Evolutionary conservation across 2,888 invertebrate species (phyloP).

Genomic region (Dromius quadrimaculatus): DNA sequence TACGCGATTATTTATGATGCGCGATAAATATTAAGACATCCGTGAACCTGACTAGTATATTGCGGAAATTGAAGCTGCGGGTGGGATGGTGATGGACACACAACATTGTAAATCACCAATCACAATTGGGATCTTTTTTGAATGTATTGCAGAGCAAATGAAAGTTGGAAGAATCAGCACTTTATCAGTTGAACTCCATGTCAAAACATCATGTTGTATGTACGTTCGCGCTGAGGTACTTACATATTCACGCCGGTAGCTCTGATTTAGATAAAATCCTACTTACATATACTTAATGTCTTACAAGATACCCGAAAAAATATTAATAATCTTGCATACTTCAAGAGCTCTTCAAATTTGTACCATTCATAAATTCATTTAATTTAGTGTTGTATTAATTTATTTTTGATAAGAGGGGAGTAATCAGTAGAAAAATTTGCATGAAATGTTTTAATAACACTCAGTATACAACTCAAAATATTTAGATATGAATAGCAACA

Average conservation of each 20-base stretch:
- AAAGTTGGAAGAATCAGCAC: slow-evolving; percentile 2
- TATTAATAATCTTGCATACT: too few species aligned
- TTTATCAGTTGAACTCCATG: slow-evolving; percentile 23
- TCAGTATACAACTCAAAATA: slow-evolving; percentile 6
- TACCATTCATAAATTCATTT: too few species aligned
- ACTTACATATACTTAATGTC: slow-evolving; percentile 6
- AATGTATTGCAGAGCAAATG: too few species aligned
- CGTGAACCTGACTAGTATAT: slow-evolving; percentile 4
- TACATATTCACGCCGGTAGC: slow-evolving; percentile 49
- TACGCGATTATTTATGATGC: slow-evolving; percentile 17
- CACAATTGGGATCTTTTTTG: too few species aligned
- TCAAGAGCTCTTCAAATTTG: too few species aligned
- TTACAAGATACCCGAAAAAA: too few species aligned
- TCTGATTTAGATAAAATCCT: slow-evolving; percentile 30
- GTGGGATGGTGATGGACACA: slow-evolving; percentile 24
- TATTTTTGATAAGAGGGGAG: too few species aligned
- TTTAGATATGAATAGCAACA: background rate
- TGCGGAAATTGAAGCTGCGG: slow-evolving; percentile 3
- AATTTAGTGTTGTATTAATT: too few species aligned
- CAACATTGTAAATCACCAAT: background rate
- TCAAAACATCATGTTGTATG: slow-evolving; percentile 36
- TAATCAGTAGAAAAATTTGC: too few species aligned
- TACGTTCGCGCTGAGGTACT: slow-evolving; percentile 17
- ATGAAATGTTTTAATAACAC: background rate
- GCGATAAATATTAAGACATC: slow-evolving; percentile 39